Evolutionary conservation across 2,888 invertebrate species (phyloP), one percentile per base, ranked within the genome.

Genomic region (Cerceris rybyensis): DNA sequence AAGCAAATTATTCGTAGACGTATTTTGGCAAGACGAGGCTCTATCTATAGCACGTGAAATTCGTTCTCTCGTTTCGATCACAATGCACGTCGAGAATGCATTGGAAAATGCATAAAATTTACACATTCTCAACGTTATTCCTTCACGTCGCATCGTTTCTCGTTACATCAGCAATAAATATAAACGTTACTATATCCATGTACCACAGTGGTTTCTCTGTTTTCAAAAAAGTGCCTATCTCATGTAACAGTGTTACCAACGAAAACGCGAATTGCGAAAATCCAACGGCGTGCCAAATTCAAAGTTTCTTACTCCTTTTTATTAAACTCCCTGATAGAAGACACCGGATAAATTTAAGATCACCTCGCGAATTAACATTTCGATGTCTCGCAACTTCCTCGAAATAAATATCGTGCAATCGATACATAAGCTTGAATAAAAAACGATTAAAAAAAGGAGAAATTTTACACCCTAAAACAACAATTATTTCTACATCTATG

Each of bases 231-330:
- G 63, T 68, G 52, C 43, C 49, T 55, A 58, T 58, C 46, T 78
- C 79, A 79, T 80, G 75, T 78, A 75, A 80, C 74, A 77, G 65
- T 60, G 63, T 59, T 55, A 76, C 70, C 75, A 72, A 78, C 66
- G 60, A 61, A 66, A 71, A 46, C 59, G 52, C 52, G 49, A 63
- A 68, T 68, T 72, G 57, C 71, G 67, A 76, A 70, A 76, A 72
- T 76, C 58, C 43, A 13, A 43, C 14, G 52, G 63, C 72, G 67
- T 76, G 76, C 76, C 76, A 76, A 76, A 72, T 67, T 52, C 64
- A 46, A 17, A 66, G 54, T 68, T 64, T 57, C 67, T 64, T 72
- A 46, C 68, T 68, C 52, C 68, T 72, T 76, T 72, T 67, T 76
- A 72, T 72, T 16, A 63, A 72, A 67, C 43, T 72, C 72, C 72